Base-by-base conservation (phyloP, 2,797 vertebrate genomes). In the Tachyglossus aculeatus region DNA sequence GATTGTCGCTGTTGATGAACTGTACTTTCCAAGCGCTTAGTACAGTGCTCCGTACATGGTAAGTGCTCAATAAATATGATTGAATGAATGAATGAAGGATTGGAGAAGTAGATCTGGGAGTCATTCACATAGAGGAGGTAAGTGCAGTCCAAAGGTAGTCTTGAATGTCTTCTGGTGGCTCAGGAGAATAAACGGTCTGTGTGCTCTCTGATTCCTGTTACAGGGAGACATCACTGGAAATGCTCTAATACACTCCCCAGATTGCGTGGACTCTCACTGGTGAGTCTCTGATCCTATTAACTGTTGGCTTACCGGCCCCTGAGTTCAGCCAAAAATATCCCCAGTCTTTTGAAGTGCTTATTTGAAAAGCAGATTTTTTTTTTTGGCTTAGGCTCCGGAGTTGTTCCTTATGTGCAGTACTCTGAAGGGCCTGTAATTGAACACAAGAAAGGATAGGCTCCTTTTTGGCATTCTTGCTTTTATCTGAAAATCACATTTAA, bases 321-420 rank as follows among this genome's bases (percentile, higher is more conserved):
- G 36, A 21, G 31, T 12, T 13, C 39, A 78, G 86, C 86, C 81
- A 82, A 78, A 75, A 70, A 66, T 64, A 67, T 41, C 64, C 58
- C 67, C 37, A 1, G 19, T 64, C 14, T 63, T 84, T 86, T 78
- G 79, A 86, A 78, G 86, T 80, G 62, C 79, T 78, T 76, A 77
- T 84, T 82, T 79, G 83, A 79, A 81, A 84, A 86, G 79, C 75
- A 68, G 77, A 81, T 62, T 74, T 66, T 64, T 45, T 77, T n/a
- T 15, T 64, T 82, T 75, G 80, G 83, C 86, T 27, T 40, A 9
- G 4, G 69, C 80, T 79, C 70, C 47, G 6, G 72, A 81, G 77
- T 70, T 10, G 77, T 60, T 68, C 79, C 70, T 78, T 74, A 68
- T 73, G 72, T 65, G 73, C 66, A 81, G 80, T 40, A 16, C 78